Percentiles rank a stretch among this genome's conserved stretches.
Evolutionary conservation across 2,113 vertebrate genomes (phyloP).

Genomic region (Bubo bubo): DNA sequence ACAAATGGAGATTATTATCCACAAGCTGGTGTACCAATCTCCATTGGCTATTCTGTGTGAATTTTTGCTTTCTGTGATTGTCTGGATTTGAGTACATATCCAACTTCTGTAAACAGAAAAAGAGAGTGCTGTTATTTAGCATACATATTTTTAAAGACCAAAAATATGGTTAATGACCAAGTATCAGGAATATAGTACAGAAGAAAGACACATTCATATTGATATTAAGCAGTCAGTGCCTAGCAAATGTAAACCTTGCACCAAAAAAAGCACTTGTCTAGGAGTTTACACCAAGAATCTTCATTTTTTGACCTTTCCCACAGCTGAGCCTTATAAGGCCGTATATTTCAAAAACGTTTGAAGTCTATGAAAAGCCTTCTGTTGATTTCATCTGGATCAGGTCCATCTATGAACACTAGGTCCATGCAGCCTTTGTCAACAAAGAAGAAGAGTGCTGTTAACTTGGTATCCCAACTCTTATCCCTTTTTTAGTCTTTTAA

Average conservation of each 20-base stretch:
- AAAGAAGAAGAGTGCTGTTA: neutral
- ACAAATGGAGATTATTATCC: neutral
- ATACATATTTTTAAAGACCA: neutral
- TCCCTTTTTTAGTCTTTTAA: neutral
- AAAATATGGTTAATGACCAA: neutral
- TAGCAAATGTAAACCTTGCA: neutral
- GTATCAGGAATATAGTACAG: neutral
- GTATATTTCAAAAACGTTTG: slow-evolving; percentile 32
- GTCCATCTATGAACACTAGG: neutral
- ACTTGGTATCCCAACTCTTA: neutral
- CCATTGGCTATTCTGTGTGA: neutral
- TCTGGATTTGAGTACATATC: neutral
- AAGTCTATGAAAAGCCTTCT: slow-evolving; percentile 48
- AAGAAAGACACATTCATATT: neutral
- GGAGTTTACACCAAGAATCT: neutral
- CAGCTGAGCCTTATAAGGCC: neutral
- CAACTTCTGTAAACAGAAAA: neutral
- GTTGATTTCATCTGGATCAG: slow-evolving; percentile 25
- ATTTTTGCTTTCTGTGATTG: neutral
- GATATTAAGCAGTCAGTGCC: neutral
- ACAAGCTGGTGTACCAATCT: neutral
- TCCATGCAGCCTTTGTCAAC: neutral
- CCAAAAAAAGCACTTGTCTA: neutral
- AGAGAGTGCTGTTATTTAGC: neutral
- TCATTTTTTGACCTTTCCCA: slow-evolving; percentile 23